Evolutionary conservation across 2,113 vertebrate genomes (phyloP).

Genomic region (Morone chrysops): DNA sequence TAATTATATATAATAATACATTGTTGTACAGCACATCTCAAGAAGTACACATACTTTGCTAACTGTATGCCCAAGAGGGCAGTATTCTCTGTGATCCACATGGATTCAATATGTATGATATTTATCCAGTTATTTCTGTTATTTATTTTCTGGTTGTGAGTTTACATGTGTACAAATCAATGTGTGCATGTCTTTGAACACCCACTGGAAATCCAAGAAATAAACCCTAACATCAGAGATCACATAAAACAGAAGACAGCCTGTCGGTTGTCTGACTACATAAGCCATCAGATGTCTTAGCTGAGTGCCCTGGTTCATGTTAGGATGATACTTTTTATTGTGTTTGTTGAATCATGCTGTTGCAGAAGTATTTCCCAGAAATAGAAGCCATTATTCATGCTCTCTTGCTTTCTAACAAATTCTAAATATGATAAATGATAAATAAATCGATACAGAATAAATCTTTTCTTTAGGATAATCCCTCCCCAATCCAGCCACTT

Average conservation of each 20-base stretch:
- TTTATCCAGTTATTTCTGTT: not conserved
- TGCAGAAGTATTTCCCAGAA: constrained; percentile 34
- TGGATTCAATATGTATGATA: not conserved
- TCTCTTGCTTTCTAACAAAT: constrained; percentile 21
- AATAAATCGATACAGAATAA: constrained; percentile 27
- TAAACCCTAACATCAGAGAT: not conserved
- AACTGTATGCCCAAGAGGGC: not conserved
- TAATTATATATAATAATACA: not conserved
- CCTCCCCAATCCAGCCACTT: too few relatives aligned
- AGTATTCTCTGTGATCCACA: not conserved
- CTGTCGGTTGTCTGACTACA: constrained; percentile 4
- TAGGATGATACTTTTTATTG: constrained; percentile 11
- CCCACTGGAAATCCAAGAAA: not conserved
- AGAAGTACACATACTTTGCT: not conserved
- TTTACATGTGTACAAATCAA: not conserved
- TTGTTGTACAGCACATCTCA: not conserved
- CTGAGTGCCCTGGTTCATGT: constrained; percentile 23
- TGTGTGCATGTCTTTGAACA: not conserved
- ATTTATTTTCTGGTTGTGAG: not conserved
- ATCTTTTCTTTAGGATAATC: not conserved
- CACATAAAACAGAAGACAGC: not conserved
- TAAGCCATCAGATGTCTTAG: not conserved
- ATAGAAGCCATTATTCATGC: constrained; percentile 24
- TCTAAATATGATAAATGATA: constrained; percentile 17
- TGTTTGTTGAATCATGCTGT: constrained; percentile 41